These are phyloP conservation scores for Saturnia japonica DNA, from an alignment of 2,888 invertebrate genomes.

Conservation along the genomic window DNA sequence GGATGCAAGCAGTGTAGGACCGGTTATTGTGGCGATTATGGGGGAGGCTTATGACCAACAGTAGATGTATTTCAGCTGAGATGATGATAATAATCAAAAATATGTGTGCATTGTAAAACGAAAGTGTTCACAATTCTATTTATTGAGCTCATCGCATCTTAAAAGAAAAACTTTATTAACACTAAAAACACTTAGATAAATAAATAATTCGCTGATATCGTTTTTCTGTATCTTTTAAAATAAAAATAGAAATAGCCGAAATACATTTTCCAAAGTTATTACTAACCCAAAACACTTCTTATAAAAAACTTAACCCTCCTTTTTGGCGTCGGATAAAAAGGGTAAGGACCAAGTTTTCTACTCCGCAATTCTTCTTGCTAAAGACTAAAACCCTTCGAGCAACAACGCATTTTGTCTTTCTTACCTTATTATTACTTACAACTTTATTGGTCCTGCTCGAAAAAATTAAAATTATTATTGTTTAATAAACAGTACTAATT, in stretches of 20 bases:
- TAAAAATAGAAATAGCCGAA: conserved; percentile 11
- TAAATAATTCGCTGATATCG: conserved; percentile 1
- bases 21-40: too few species aligned
- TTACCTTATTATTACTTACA: neutral
- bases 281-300: conserved; percentile 1
- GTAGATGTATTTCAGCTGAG: too few species aligned
- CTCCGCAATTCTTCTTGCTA: conserved; percentile 18
- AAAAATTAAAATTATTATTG: neutral
- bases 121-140: neutral
- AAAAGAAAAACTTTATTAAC: neutral
- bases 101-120: too few species aligned
- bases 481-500: neutral
- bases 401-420: conserved; percentile 16
- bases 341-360: conserved; percentile 11
- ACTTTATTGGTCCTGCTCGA: neutral
- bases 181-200: neutral
- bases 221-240: conserved; percentile 15
- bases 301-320: too few species aligned
- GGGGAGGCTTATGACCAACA: too few species aligned
- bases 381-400: conserved; percentile 10
- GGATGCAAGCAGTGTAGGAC: too few species aligned
- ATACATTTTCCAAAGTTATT: conserved; percentile 1
- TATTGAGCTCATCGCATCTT: neutral
- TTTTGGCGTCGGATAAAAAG: too few species aligned
- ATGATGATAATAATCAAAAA: too few species aligned